These are phyloP conservation scores for Leuciscus idus DNA, from an alignment of 2,113 vertebrate species.

Conservation along the genomic window DNA sequence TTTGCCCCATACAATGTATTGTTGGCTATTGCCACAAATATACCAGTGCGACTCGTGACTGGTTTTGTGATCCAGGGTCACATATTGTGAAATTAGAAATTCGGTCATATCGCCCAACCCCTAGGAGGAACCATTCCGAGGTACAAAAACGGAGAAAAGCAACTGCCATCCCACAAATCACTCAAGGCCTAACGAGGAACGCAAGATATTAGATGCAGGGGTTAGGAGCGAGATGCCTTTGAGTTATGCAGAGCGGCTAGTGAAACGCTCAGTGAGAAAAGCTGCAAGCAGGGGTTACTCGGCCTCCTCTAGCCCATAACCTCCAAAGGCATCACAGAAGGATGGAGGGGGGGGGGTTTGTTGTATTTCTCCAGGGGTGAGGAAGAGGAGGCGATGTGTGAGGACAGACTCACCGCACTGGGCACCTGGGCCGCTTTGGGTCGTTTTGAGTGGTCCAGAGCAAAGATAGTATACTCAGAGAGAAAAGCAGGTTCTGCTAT, in stretches of 20 bases:
- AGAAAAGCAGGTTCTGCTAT: conserved; percentile 99
- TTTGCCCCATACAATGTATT: no score
- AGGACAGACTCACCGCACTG: conserved; percentile 93
- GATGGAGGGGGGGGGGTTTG: conserved; percentile 65
- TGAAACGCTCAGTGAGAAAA: conserved; percentile 61
- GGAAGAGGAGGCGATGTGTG: conserved; percentile 69
- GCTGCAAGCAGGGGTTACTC: conserved; percentile 79
- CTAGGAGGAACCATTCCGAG: conserved; percentile 57
- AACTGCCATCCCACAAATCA: conserved; percentile 62
- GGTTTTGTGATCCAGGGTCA: no score
- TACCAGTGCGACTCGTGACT: no score
- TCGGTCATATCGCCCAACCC: no score
- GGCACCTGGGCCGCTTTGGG: conserved; percentile 89
- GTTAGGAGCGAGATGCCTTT: conserved; percentile 84
- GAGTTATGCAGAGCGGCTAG: conserved; percentile 60
- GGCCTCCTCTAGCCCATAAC: conserved; percentile 74
- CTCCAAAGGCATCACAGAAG: conserved; percentile 73
- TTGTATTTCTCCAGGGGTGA: conserved; percentile 56
- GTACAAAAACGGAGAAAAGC: conserved; percentile 73
- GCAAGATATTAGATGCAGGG: conserved; percentile 76
- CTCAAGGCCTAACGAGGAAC: conserved; percentile 60
- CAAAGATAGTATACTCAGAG: conserved; percentile 99
- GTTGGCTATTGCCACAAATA: no score
- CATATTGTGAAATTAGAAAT: no score
- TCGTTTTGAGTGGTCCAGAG: conserved; percentile 96